Evolutionary conservation across 2,888 invertebrate genomes (phyloP), one percentile per base, ranked within the genome.

Genomic region (Apocheima hispidaria): DNA sequence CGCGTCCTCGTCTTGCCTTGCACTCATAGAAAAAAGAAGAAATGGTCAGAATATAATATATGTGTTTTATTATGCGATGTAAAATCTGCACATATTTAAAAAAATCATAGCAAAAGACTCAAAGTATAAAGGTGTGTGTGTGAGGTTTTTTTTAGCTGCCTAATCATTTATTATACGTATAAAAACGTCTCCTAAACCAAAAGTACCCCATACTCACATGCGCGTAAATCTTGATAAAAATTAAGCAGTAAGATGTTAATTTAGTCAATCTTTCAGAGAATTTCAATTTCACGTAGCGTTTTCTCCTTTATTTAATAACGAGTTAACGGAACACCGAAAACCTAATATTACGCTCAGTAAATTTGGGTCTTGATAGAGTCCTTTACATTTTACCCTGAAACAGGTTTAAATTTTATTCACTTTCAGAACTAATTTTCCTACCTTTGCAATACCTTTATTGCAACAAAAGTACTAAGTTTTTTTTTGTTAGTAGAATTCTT

Each of bases 281-380:
- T 73, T 74, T 72, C 71, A 71, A 77, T 81, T 82, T 80, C 74
- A 73, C 77, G 79, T 78, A 81, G 73, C 78, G 80, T 77, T 79
- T 75, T 53, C 40, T 71, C 78, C 77, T 78, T 84, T 79, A 84
- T 84, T 80, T 72, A 83, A 84, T 83, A 81, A 82, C 68, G 68
- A 78, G 78, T 80, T 78, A 74, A 80, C 74, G 72, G 80, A 79
- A 78, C 72, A 63, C 79, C 75, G 46, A 64, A 74, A 75, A 74
- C 70, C 75, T 67, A 68, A 60, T 55, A 44, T 55, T 44, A 71
- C 58, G 57, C 57, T 60, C 56, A 68, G 69, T 73, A 71, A 71
- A 74, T 72, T 75, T 75, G 62, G 60, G 60, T 68, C 33, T 38
- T 51, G 30, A 71, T 64, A 56, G 55, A 73, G 62, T 60, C 60